Base-by-base conservation (phyloP, 2,113 vertebrate genomes). In the Hydrolagus affinis region DNA sequence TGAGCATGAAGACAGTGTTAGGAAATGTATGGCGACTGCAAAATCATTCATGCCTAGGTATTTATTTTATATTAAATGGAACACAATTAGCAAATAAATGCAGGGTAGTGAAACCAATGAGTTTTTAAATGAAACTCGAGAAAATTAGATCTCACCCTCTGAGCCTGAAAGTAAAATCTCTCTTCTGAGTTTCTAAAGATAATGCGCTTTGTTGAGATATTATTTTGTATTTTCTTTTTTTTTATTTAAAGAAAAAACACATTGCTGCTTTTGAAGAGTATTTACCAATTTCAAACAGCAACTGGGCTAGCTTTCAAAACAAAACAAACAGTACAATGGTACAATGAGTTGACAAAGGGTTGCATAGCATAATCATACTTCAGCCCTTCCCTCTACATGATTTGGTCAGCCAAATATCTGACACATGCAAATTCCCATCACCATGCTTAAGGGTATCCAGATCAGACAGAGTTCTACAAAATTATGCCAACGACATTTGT, bases 51-150 rank as follows among this genome's bases (percentile, higher is more conserved):
- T 21, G 78, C 78, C 0, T 19, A 11, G 78, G 15, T 68, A 66
- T 83, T 66, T 30, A 8, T 83, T 64, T 83, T 32, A 32, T 21
- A 83, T 9, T 68, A 64, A 62, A 68, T 66, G 78, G 78, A 83
- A 83, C 60, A 83, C 78, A 32, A 68, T 83, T 68, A 83, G 78
- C 25, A 6, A 23, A 64, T 80, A 64, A 80, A 80, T 80, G 77
- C 23, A 2, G 25, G 59, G 2, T 66, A 66, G 60, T 11, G 15
- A 83, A 62, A 25, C 25, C 30, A 68, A 32, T 68, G 60, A 83
- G 78, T 30, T 83, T 68, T 83, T 68, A 68, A 83, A 83, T 83
- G 78, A 66, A 32, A 68, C 7, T 66, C 25, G 19, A 44, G 32
- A 75, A 75, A 83, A 68, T 83, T 32, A 83, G 78, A 9, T 83